Evolutionary conservation across 2,797 vertebrate species (phyloP).

Genomic region (Serranus cabrilla): DNA sequence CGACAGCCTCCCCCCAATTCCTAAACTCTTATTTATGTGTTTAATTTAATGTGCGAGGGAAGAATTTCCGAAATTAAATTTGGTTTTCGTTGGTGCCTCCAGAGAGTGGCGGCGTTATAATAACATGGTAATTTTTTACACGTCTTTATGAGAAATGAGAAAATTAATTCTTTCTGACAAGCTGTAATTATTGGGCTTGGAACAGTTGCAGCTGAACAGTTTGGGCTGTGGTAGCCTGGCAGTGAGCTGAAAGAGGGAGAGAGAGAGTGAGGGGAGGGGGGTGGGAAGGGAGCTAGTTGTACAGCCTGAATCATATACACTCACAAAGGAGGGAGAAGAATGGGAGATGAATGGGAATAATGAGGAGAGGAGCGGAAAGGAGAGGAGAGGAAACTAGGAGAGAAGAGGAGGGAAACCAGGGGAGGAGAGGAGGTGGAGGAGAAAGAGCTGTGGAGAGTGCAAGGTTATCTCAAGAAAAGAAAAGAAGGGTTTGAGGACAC

Average conservation of each 20-base stretch:
- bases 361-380: constrained; percentile 17
- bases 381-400: background rate
- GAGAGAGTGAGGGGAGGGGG: constrained; percentile 13
- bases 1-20: constrained; percentile 78
- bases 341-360: constrained; percentile 30
- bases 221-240: constrained; percentile 96
- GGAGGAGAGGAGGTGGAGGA: background rate
- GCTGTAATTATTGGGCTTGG: constrained; percentile 99
- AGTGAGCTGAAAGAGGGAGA: constrained; percentile 91
- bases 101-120: constrained; percentile 99
- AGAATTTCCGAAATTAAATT: constrained; percentile 99
- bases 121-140: constrained; percentile 99
- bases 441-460: background rate
- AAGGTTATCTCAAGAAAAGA: background rate
- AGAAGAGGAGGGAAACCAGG: background rate
- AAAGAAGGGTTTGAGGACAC: background rate
- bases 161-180: constrained; percentile 99
- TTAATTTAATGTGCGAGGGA: constrained; percentile 99
- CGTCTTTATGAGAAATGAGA: constrained; percentile 99
- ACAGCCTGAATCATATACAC: constrained; percentile 38
- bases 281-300: constrained; percentile 45
- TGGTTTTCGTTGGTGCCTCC: constrained; percentile 94
- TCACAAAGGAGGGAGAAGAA: constrained; percentile 39
- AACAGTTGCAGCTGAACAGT: constrained; percentile 99
- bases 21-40: constrained; percentile 99